Conservation (phyloP, 2,797 vertebrate genomes). For the Tolypeutes matacus region DNA sequence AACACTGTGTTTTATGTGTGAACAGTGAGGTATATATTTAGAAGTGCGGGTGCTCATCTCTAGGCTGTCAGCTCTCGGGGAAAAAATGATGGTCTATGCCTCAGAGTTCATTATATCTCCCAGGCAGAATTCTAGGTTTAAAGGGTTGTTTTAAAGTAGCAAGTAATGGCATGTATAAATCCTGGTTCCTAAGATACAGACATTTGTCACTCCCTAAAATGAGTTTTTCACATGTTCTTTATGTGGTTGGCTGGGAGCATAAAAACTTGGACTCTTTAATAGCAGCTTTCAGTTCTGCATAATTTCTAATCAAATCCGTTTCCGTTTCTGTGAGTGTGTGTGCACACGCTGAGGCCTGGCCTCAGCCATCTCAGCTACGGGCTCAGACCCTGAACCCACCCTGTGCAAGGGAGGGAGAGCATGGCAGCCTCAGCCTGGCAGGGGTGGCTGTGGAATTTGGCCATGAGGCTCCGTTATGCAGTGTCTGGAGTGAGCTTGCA, state of each 20-base stretch:
- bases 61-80: constrained; percentile 64
- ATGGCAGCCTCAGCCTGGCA: neutral
- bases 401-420: rapidly evolving
- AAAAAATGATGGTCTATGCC: constrained; percentile 61
- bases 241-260: constrained; percentile 62
- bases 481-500: neutral
- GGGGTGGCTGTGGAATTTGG: neutral
- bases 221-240: constrained; percentile 77
- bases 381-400: neutral
- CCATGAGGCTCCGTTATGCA: rapidly evolving
- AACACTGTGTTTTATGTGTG: constrained; percentile 68
- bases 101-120: constrained; percentile 81
- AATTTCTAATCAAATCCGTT: constrained; percentile 50
- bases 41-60: constrained; percentile 62
- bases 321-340: neutral
- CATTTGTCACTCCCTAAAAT: constrained; percentile 75
- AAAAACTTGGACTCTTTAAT: constrained; percentile 58
- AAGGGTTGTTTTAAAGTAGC: constrained; percentile 79
- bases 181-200: constrained; percentile 69
- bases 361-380: neutral
- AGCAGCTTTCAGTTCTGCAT: constrained; percentile 42
- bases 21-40: constrained; percentile 75
- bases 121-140: constrained; percentile 73
- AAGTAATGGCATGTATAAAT: constrained; percentile 78
- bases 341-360: rapidly evolving